These are phyloP conservation scores for Shargacucullia verbasci DNA, from an alignment of 2,888 invertebrate species.

Conservation along the genomic window DNA sequence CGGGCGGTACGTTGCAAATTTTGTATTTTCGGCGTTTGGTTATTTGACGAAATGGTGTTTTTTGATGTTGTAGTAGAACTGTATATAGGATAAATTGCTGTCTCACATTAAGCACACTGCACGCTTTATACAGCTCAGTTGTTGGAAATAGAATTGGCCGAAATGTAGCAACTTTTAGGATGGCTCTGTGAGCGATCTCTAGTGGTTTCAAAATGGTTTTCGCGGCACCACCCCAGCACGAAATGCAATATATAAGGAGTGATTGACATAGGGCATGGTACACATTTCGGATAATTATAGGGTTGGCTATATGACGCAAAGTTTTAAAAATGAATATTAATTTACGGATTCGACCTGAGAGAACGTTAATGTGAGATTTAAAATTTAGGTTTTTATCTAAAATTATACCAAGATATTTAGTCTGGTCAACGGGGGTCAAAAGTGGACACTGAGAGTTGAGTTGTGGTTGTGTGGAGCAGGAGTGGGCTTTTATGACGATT, in stretches of 20 bases:
- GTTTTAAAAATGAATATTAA: too few relatives aligned
- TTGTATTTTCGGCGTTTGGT: too few relatives aligned
- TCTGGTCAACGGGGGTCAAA: background rate
- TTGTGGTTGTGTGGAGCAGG: background rate
- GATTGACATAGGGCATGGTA: background rate
- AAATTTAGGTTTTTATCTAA: conserved; percentile 3
- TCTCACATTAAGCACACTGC: background rate
- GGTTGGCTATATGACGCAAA: conserved; percentile 1
- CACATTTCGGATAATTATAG: background rate
- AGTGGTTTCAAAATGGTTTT: too few relatives aligned
- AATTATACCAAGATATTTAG: too few relatives aligned
- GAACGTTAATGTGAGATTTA: background rate
- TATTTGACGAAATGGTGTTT: too few relatives aligned
- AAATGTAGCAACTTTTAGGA: conserved; percentile 5
- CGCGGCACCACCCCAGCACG: conserved; percentile 7
- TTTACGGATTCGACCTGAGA: background rate
- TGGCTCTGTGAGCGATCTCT: too few relatives aligned
- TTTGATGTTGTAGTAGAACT: background rate
- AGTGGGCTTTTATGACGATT: background rate
- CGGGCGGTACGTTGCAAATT: too few relatives aligned
- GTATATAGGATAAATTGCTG: background rate
- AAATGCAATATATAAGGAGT: conserved; percentile 4
- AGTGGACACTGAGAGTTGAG: background rate
- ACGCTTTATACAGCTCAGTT: background rate
- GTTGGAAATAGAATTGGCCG: background rate